These are phyloP conservation scores for Psilopsiagon aurifrons DNA, from an alignment of 2,113 vertebrate genomes.

Conservation along the genomic window DNA sequence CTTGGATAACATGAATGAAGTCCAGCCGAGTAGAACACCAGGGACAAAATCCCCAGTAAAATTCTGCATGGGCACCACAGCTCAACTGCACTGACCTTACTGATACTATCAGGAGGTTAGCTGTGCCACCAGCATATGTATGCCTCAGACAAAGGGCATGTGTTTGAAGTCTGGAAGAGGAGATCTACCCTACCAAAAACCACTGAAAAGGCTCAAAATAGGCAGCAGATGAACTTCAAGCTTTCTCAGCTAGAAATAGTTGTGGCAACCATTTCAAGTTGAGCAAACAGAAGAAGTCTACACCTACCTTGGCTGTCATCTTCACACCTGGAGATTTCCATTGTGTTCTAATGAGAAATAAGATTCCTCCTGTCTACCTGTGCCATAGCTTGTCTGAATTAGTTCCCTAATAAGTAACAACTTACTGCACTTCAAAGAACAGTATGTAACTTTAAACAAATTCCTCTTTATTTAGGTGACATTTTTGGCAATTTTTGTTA, in stretches of 20 bases:
- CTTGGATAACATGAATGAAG: not conserved
- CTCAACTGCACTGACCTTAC: not conserved
- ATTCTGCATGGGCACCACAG: not conserved
- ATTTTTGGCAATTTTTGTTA: not conserved
- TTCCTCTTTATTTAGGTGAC: not conserved
- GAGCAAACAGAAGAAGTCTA: not conserved
- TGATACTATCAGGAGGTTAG: not conserved
- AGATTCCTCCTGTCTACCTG: not conserved
- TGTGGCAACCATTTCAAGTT: not conserved
- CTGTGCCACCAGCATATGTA: not conserved
- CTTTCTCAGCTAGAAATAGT: not conserved
- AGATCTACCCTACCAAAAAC: not conserved
- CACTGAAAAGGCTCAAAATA: not conserved
- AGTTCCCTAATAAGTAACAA: not conserved
- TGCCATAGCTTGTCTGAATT: not conserved
- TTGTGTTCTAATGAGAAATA: not conserved
- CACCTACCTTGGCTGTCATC: not conserved
- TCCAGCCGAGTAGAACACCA: not conserved
- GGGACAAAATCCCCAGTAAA: accelerated
- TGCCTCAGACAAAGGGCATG: not conserved
- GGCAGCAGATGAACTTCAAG: not conserved
- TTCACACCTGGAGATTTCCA: not conserved
- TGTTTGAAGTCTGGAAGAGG: not conserved
- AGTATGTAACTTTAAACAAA: not conserved
- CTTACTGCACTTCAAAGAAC: not conserved